Evolutionary conservation across 2,888 invertebrate genomes (phyloP).

Genomic region (Cheilosia variabilis): DNA sequence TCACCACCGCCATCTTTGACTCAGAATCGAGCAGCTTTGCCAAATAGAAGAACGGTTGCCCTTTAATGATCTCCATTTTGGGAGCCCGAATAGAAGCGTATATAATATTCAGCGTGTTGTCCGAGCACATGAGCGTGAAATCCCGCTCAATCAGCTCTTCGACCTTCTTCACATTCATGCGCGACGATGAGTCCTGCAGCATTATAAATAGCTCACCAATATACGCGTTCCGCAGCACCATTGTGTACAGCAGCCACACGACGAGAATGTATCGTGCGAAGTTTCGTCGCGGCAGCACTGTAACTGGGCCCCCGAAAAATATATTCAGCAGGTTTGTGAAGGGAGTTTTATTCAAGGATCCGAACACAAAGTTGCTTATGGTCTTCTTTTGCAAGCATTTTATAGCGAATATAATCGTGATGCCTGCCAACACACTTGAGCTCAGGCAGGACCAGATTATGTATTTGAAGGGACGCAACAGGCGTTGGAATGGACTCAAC

Average conservation of each 20-base stretch:
- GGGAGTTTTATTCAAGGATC: constrained; percentile 77
- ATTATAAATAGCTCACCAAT: constrained; percentile 79
- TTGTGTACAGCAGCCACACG: constrained; percentile 79
- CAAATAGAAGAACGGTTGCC: constrained; percentile 21
- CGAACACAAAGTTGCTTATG: constrained; percentile 77
- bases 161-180: constrained; percentile 75
- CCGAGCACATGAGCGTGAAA: constrained; percentile 75
- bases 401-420: constrained; percentile 76
- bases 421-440: constrained; percentile 76
- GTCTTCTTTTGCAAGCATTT: constrained; percentile 71
- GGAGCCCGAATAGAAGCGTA: constrained; percentile 3
- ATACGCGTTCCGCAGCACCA: constrained; percentile 80
- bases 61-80: constrained; percentile 7
- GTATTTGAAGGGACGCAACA: constrained; percentile 79
- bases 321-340: constrained; percentile 78
- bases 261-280: constrained; percentile 81
- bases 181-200: constrained; percentile 79
- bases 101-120: constrained; percentile 24
- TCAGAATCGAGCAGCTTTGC: constrained; percentile 54
- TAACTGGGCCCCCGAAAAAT: constrained; percentile 78
- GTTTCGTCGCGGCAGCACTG: constrained; percentile 78
- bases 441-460: constrained; percentile 79
- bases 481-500: constrained; percentile 78
- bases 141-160: constrained; percentile 77
- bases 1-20: constrained; percentile 66